Percentiles rank a stretch among this genome's conserved stretches.
These are phyloP conservation scores for Gasterosteus nipponicus DNA, from an alignment of 2,113 vertebrate genomes.

Conservation along the genomic window DNA sequence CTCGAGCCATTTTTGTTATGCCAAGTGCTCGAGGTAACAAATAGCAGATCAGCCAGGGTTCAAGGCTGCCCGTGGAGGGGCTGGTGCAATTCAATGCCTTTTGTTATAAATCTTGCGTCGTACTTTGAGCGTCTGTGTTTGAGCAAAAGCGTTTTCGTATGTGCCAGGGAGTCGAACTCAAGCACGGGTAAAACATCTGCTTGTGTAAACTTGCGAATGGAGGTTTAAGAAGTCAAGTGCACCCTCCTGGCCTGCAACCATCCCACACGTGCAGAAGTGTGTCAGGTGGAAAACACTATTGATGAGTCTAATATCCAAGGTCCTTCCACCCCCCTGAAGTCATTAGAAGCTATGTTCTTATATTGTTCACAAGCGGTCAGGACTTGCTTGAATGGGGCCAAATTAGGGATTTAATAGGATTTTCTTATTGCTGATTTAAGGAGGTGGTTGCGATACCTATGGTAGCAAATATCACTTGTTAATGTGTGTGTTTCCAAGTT, in stretches of 20 bases:
- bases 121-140: constrained; percentile 22
- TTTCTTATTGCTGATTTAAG: constrained; percentile 60
- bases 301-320: constrained; percentile 58
- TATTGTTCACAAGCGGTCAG: constrained; percentile 69
- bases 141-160: constrained; percentile 20
- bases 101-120: constrained; percentile 62
- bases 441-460: constrained; percentile 45
- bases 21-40: constrained; percentile 72
- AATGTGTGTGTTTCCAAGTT: constrained; percentile 54
- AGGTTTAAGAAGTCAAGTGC: constrained; percentile 36
- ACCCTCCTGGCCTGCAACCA: constrained; percentile 20
- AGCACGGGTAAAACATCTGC: constrained; percentile 30
- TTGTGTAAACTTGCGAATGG: constrained; percentile 42
- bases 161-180: constrained; percentile 11
- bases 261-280: constrained; percentile 26
- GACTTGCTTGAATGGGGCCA: constrained; percentile 66
- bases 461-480: constrained; percentile 52
- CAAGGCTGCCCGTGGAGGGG: constrained; percentile 65
- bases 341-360: constrained; percentile 63
- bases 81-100: constrained; percentile 60
- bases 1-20: constrained; percentile 65
- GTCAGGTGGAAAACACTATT: constrained; percentile 32
- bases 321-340: constrained; percentile 43
- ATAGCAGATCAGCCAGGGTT: constrained; percentile 75
- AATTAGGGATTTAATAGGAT: constrained; percentile 74